Evolutionary conservation across 2,888 invertebrate genomes (phyloP).

Genomic region (Digitonthophagus gazella): DNA sequence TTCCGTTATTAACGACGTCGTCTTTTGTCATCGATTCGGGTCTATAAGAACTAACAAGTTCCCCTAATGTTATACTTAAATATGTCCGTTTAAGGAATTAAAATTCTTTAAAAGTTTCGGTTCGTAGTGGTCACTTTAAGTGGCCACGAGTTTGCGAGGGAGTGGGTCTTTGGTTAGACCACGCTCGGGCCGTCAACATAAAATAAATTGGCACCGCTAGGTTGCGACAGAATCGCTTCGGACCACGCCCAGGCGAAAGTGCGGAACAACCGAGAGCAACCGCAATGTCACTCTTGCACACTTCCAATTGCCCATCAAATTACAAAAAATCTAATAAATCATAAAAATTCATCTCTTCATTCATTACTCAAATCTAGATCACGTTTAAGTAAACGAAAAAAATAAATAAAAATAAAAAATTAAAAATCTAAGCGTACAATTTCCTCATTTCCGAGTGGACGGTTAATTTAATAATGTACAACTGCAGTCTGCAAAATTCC

Average conservation of each 20-base stretch:
- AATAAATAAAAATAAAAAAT: no score
- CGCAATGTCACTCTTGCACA: conserved; percentile 35
- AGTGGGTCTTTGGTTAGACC: neutral
- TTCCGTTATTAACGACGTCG: neutral
- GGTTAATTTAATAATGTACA: neutral
- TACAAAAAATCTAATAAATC: no score
- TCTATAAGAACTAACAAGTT: neutral
- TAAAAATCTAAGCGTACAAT: no score
- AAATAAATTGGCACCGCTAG: conserved; percentile 33
- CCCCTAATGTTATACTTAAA: no score
- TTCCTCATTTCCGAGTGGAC: neutral
- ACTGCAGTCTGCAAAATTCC: neutral
- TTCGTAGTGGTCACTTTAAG: neutral
- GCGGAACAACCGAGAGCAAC: conserved; percentile 32
- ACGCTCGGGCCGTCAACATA: neutral
- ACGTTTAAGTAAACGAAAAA: no score
- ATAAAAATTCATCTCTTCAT: no score
- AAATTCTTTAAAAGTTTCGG: neutral
- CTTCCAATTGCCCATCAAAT: neutral
- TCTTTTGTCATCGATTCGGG: neutral
- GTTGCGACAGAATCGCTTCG: conserved; percentile 26
- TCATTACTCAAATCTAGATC: no score
- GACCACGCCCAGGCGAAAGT: conserved; percentile 37
- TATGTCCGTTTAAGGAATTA: neutral
- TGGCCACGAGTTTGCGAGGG: neutral